These are phyloP conservation scores for Himalopsyche tibetana DNA, from an alignment of 2,888 invertebrate genomes.

Conservation along the genomic window DNA sequence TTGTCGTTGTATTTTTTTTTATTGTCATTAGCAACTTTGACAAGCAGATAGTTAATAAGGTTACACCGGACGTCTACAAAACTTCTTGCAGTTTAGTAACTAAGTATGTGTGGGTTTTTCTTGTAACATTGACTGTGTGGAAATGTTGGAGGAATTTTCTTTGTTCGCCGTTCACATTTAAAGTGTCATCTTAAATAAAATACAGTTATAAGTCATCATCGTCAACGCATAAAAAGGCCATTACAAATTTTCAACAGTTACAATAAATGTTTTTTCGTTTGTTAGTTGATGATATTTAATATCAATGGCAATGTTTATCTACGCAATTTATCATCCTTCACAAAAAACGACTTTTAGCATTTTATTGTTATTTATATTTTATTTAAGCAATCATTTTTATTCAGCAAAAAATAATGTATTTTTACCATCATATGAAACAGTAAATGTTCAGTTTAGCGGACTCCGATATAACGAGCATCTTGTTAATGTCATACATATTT, in stretches of 20 bases:
- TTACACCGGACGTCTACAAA: constrained; percentile 22
- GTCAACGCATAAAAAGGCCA: not conserved
- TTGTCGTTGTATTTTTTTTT: constrained; percentile 24
- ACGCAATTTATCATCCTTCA: too few relatives aligned
- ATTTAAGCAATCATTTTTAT: too few relatives aligned
- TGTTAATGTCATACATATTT: too few relatives aligned
- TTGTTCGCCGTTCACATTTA: not conserved
- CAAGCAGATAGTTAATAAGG: constrained; percentile 40
- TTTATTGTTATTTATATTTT: too few relatives aligned
- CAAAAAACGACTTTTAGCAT: not conserved
- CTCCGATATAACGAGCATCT: too few relatives aligned
- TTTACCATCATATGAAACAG: too few relatives aligned
- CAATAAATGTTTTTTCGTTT: too few relatives aligned
- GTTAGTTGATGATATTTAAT: too few relatives aligned
- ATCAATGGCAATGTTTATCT: too few relatives aligned
- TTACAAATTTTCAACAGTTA: too few relatives aligned
- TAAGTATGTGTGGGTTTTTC: constrained; percentile 29
- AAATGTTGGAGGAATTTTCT: constrained; percentile 36
- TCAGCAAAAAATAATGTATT: too few relatives aligned
- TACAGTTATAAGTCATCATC: constrained; percentile 32
- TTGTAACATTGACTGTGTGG: constrained; percentile 10
- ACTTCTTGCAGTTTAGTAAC: constrained; percentile 10
- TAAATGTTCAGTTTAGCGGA: too few relatives aligned
- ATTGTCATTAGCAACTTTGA: constrained; percentile 23
- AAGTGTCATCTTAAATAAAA: not conserved